These are phyloP conservation scores for Camponotus floridanus DNA, from an alignment of 1,140 invertebrate species.

Conservation along the genomic window DNA sequence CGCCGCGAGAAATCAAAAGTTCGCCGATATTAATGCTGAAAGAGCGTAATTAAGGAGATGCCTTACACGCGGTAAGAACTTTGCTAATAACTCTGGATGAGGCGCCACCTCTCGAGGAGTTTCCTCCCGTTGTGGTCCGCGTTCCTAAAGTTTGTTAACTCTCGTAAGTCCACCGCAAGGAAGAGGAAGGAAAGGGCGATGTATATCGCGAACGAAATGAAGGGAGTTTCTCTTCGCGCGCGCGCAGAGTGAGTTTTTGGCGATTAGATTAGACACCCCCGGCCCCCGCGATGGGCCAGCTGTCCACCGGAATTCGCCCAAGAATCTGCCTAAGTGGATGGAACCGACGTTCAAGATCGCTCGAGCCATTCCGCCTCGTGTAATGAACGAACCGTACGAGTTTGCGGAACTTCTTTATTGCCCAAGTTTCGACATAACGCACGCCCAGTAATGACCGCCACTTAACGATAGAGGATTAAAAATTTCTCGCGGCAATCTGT, in stretches of 20 bases:
- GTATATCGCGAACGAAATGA: conserved; percentile 74
- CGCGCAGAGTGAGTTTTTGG: conserved; percentile 80
- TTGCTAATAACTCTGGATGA: conserved; percentile 74
- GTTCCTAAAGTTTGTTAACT: conserved; percentile 81
- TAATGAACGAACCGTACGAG: conserved; percentile 75
- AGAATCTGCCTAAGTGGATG: conserved; percentile 81
- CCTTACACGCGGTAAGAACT: conserved; percentile 68
- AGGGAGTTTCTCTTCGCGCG: conserved; percentile 78
- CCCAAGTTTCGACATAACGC: conserved; percentile 69
- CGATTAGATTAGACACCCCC: conserved; percentile 81
- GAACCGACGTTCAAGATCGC: conserved; percentile 74
- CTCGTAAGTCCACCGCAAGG: conserved; percentile 73
- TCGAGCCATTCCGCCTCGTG: conserved; percentile 64
- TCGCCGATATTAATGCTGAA: conserved; percentile 54
- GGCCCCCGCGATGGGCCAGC: conserved; percentile 76
- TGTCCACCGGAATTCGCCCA: conserved; percentile 79
- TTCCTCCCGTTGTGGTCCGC: conserved; percentile 69
- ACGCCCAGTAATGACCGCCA: conserved; percentile 57
- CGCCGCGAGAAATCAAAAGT: conserved; percentile 48
- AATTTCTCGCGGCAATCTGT: conserved; percentile 51
- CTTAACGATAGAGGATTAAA: conserved; percentile 67
- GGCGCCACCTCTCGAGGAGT: conserved; percentile 67
- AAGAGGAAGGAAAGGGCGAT: conserved; percentile 61
- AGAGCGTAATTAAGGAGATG: conserved; percentile 75
- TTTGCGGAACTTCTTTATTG: conserved; percentile 76